Conservation (phyloP, 2,888 invertebrate genomes). For the Andrena bicolor region DNA sequence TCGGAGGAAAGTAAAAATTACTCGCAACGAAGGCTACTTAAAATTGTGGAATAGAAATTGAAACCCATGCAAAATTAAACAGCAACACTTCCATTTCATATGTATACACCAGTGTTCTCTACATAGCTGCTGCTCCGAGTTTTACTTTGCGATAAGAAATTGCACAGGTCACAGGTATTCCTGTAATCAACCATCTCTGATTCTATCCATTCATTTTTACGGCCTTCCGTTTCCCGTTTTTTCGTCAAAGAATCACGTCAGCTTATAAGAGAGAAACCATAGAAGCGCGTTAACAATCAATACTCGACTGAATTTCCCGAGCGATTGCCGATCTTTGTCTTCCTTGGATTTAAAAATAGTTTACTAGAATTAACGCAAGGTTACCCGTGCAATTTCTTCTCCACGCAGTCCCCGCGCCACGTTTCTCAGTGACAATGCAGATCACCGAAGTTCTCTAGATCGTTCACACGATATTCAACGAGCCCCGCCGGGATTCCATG, state of each 20-base stretch:
- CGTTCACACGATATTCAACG: slow-evolving; percentile 45
- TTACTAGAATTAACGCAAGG: not conserved
- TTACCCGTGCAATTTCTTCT: slow-evolving; percentile 2
- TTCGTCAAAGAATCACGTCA: slow-evolving; percentile 17
- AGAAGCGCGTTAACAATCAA: not conserved
- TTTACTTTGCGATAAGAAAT: not conserved
- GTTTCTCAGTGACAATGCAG: not conserved
- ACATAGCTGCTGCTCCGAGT: not conserved
- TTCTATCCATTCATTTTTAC: slow-evolving; percentile 5
- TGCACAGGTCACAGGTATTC: not conserved
- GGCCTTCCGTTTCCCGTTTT: not conserved
- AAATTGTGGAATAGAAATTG: not conserved
- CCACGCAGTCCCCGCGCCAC: not conserved
- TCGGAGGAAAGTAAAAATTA: not conserved
- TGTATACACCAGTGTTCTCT: not conserved
- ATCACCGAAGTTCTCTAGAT: slow-evolving; percentile 24
- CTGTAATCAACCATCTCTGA: slow-evolving; percentile 5
- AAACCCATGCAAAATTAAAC: not conserved
- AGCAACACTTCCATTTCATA: not conserved
- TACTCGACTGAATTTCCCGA: not conserved
- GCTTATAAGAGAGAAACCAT: not conserved
- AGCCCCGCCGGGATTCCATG: slow-evolving; percentile 1
- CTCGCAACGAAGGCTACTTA: not conserved
- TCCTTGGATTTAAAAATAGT: not conserved
- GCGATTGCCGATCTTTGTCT: not conserved